Base-by-base conservation (phyloP, 2,113 vertebrate species). In the Alaudala cheleensis region DNA sequence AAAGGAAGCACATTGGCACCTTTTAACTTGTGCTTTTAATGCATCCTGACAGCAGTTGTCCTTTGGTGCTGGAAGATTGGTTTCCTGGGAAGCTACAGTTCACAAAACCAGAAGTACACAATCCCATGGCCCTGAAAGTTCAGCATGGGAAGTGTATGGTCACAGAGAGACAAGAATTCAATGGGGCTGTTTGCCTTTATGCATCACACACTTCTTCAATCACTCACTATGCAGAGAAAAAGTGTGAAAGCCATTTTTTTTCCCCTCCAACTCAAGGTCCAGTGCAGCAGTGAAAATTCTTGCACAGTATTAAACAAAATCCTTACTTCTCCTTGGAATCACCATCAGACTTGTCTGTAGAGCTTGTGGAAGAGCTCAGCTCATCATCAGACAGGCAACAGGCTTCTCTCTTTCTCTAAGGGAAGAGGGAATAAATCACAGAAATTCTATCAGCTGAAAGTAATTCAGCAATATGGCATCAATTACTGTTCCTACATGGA, bases 301-400 rank as follows among this genome's bases (percentile, higher is more conserved):
- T 45, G 25, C 31, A 84, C 28, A 60, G 50, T 73, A 45, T 28
- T 53, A 91, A 91, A 81, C 12, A 87, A 87, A 95, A 50, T 34
- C 94, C 97, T 98, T 67, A 99, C 99, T 97, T 97, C 81, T 99
- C 99, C 88, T 96, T 98, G 89, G 96, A 97, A 91, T 99, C 99
- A 37, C 98, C 98, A 90, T 99, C 99, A 60, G 98, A 99, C 54
- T 98, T 99, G 53, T 99, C 99, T 26, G 98, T 99, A 77, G 99
- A 99, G 96, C 99, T 99, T 90, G 99, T 98, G 73, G 99, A 99
- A 72, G 99, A 99, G 95, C 97, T 98, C 82, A 98, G 97, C 56
- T 99, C 99, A 40, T 99, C 98, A 73, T 99, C 99, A 60, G 98
- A 99, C 23, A 95, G 96, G 86, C 88, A 97, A 81, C 78, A 94